Evolutionary conservation across 1,140 invertebrate species (phyloP).

Genomic region (Kradibia gibbosae): DNA sequence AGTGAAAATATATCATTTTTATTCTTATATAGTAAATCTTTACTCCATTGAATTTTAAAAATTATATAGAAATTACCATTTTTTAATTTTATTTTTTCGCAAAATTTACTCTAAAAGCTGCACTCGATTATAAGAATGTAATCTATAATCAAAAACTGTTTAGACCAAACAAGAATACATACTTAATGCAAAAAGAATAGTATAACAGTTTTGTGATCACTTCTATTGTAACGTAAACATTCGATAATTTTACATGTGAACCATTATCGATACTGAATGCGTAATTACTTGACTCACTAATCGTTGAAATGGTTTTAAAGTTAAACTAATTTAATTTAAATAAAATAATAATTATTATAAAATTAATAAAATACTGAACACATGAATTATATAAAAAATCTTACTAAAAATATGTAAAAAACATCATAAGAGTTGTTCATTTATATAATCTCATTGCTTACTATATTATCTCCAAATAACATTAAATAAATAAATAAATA

Average conservation of each 20-base stretch:
- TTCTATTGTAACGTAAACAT: slow-evolving; percentile 34
- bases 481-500: slow-evolving; percentile 40
- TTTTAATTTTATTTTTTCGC: neutral
- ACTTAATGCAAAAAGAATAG: neutral
- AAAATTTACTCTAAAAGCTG: slow-evolving; percentile 33
- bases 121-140: slow-evolving; percentile 15
- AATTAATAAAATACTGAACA: slow-evolving; percentile 47
- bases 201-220: neutral
- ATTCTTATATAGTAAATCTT: slow-evolving; percentile 1
- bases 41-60: neutral
- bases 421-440: slow-evolving; percentile 23
- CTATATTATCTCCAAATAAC: neutral
- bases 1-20: neutral
- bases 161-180: slow-evolving; percentile 31
- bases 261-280: neutral
- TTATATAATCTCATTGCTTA: slow-evolving; percentile 19
- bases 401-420: slow-evolving; percentile 39
- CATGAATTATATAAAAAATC: slow-evolving; percentile 34
- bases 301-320: no score
- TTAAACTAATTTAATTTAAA: no score
- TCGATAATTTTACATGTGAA: neutral
- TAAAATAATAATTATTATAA: slow-evolving; percentile 19
- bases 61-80: neutral
- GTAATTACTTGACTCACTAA: neutral
- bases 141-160: slow-evolving; percentile 18